Conservation (phyloP, 2,113 vertebrate species). For the Phyllostomus discolor region DNA sequence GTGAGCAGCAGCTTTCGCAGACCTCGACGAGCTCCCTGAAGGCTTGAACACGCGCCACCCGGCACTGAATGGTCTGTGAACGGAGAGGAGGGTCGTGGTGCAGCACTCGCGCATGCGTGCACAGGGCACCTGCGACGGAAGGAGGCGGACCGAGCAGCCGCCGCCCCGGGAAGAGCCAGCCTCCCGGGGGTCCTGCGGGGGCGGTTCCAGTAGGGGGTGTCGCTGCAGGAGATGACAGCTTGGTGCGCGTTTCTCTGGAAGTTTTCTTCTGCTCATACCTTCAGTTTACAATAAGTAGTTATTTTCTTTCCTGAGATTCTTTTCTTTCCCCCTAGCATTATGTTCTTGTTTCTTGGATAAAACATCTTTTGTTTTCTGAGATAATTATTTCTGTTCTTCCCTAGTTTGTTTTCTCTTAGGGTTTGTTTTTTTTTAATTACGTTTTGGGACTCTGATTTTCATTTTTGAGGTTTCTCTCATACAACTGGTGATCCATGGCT, state of each 20-base stretch:
- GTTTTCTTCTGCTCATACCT: neutral
- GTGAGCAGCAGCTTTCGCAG: neutral
- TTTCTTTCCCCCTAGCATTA: neutral
- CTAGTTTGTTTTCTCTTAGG: neutral
- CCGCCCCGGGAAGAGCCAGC: no score
- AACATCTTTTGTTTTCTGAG: neutral
- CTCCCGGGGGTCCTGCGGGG: neutral
- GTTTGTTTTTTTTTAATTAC: neutral
- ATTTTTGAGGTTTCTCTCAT: neutral
- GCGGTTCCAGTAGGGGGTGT: neutral
- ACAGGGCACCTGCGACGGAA: no score
- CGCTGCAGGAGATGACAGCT: neutral
- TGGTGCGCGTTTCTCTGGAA: neutral
- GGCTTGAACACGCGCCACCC: neutral
- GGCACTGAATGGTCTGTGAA: neutral
- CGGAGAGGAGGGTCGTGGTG: neutral
- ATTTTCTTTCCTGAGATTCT: neutral
- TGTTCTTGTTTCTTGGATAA: neutral
- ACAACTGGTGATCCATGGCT: neutral
- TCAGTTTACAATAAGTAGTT: neutral
- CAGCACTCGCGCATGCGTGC: no score
- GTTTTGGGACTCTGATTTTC: neutral
- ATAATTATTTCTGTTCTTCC: neutral
- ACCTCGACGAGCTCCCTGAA: neutral
- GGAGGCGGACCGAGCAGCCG: no score